Percentiles rank a stretch among this genome's conserved stretches.
These are phyloP conservation scores for Cephus sareptanus DNA, from an alignment of 2,888 invertebrate species.

Conservation along the genomic window DNA sequence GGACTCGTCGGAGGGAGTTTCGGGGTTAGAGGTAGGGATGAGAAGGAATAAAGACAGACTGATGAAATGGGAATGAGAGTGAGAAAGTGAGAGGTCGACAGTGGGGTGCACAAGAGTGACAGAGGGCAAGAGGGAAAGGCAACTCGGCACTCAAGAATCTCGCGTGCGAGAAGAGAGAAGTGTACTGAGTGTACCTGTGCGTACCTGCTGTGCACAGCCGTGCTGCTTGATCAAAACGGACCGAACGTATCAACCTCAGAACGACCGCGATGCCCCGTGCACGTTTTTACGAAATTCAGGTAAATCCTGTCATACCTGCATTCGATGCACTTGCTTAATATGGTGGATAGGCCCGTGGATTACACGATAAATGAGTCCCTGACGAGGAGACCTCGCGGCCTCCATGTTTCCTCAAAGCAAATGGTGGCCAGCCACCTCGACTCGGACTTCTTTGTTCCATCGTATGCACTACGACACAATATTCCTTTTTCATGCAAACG, in stretches of 20 bases:
- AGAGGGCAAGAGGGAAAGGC: background rate
- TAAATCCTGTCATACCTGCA: slow-evolving; percentile 28
- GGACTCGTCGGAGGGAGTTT: background rate
- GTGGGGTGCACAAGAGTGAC: background rate
- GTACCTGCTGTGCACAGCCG: background rate
- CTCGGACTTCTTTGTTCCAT: slow-evolving; percentile 49
- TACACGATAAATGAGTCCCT: background rate
- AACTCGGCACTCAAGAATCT: background rate
- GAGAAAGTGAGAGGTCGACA: background rate
- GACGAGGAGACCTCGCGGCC: background rate
- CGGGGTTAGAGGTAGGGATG: background rate
- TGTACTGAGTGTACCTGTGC: background rate
- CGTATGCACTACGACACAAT: slow-evolving; percentile 4
- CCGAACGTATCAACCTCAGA: background rate
- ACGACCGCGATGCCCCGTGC: slow-evolving; percentile 43
- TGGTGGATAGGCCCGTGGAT: background rate
- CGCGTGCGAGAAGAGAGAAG: background rate
- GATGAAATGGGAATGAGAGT: background rate
- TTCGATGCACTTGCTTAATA: background rate
- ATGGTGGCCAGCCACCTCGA: slow-evolving; percentile 55
- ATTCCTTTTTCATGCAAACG: background rate
- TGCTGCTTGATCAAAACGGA: background rate
- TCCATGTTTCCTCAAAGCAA: slow-evolving; percentile 42
- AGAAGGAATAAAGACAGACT: background rate
- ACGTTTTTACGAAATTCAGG: slow-evolving; percentile 51